Evolutionary conservation across 2,113 vertebrate species (phyloP).

Genomic region (Pionites leucogaster): DNA sequence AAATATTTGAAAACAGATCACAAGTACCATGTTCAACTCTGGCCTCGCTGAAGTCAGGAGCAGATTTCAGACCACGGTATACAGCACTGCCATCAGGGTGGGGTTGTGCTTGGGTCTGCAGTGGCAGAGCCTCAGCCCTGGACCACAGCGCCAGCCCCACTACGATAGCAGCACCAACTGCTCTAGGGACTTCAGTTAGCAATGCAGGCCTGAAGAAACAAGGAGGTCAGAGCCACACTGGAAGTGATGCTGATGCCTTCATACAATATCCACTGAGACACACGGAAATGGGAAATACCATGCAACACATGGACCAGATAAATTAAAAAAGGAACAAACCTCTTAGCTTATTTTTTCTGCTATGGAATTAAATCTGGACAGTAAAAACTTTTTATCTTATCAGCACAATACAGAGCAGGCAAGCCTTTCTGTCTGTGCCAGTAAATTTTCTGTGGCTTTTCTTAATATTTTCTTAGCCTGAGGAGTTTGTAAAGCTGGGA

Average conservation of each 20-base stretch:
- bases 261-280: not conserved
- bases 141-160: not conserved
- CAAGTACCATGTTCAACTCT: not conserved
- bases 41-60: not conserved
- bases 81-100: fast-evolving
- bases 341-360: not conserved
- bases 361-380: not conserved
- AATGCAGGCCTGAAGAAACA: not conserved
- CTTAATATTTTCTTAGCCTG: not conserved
- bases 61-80: not conserved
- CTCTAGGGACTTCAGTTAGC: not conserved
- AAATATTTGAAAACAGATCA: slow-evolving; percentile 34
- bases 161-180: fast-evolving
- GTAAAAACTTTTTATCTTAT: not conserved
- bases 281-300: not conserved
- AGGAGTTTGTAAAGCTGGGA: not conserved
- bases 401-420: not conserved
- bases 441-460: not conserved
- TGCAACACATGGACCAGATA: not conserved
- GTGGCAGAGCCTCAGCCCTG: not conserved
- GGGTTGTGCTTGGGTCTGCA: fast-evolving
- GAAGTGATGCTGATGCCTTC: not conserved
- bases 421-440: not conserved
- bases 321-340: not conserved
- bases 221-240: not conserved